These are phyloP conservation scores for Glossosoma conforme DNA, from an alignment of 1,140 invertebrate genomes.

Conservation along the genomic window DNA sequence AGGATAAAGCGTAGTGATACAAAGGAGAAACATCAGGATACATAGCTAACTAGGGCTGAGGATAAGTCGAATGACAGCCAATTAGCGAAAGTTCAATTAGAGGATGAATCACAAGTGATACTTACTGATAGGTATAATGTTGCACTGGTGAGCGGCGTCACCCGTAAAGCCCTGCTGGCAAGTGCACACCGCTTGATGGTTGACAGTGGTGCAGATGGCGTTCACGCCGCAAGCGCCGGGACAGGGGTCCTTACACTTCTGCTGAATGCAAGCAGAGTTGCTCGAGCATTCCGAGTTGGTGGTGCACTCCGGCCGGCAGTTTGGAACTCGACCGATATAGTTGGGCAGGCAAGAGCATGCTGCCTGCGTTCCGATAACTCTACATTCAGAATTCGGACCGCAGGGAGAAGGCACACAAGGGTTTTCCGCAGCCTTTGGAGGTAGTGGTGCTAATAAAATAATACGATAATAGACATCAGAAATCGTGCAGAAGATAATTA, in stretches of 20 bases:
- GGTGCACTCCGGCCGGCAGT: conserved; percentile 72
- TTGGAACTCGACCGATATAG: conserved; percentile 70
- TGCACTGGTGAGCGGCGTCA: conserved; percentile 48
- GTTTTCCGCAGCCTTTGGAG: conserved; percentile 35
- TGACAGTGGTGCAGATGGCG: conserved; percentile 60
- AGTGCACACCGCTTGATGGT: conserved; percentile 56
- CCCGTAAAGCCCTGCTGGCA: conserved; percentile 51
- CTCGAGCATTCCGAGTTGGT: conserved; percentile 62
- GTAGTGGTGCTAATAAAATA: conserved; percentile 25
- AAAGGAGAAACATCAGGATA: not conserved
- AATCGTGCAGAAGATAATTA: not conserved
- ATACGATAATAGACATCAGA: not conserved
- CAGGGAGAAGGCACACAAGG: conserved; percentile 72
- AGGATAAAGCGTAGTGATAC: not conserved
- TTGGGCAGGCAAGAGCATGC: conserved; percentile 71
- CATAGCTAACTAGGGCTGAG: conserved; percentile 1
- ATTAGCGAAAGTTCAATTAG: no score
- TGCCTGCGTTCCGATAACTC: conserved; percentile 67
- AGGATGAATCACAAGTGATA: conserved; percentile 21
- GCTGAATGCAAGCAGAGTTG: conserved; percentile 61
- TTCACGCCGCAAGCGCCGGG: conserved; percentile 63
- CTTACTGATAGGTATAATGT: conserved; percentile 39
- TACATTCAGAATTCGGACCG: conserved; percentile 73
- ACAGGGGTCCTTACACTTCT: conserved; percentile 68
- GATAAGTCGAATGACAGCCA: no score